Evolutionary conservation across 1,140 invertebrate species (phyloP).

Genomic region (Drosophila mayri): DNA sequence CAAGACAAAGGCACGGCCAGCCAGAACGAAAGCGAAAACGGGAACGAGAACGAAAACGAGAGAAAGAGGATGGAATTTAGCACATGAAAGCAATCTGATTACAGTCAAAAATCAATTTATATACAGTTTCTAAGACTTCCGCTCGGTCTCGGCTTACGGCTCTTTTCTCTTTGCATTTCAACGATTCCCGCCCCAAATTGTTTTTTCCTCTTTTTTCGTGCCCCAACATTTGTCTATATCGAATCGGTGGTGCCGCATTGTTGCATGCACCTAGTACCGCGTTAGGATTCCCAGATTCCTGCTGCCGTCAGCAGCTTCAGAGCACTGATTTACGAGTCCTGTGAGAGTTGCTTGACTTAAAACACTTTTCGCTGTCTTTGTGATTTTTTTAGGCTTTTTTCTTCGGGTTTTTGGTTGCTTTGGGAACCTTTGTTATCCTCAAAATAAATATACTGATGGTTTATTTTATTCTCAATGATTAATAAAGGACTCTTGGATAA

Average conservation of each 20-base stretch:
- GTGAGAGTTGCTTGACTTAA: neutral
- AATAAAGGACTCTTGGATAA: neutral
- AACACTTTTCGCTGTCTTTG: constrained; percentile 9
- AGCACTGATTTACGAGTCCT: constrained; percentile 36
- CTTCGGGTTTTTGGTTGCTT: neutral
- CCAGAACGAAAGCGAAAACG: constrained; percentile 32
- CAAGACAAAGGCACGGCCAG: constrained; percentile 12
- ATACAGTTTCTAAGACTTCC: constrained; percentile 49
- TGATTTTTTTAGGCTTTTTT: neutral
- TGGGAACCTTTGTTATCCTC: neutral
- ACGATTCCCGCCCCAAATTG: constrained; percentile 24
- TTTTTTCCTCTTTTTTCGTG: constrained; percentile 32
- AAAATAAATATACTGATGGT: neutral
- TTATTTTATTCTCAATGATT: neutral
- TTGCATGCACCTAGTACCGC: constrained; percentile 36
- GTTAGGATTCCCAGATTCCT: constrained; percentile 18
- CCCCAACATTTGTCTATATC: constrained; percentile 27
- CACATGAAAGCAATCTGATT: constrained; percentile 65
- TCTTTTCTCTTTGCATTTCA: constrained; percentile 15
- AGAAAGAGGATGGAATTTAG: constrained; percentile 42
- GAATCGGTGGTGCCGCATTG: constrained; percentile 36
- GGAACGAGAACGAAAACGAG: constrained; percentile 1
- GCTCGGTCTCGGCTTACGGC: constrained; percentile 26
- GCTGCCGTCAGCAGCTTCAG: constrained; percentile 34
- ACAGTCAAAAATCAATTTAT: constrained; percentile 69